phyloP scores from a whole-genome alignment of 2,888 invertebrate genomes.

The Andrena haemorrhoa region DNA sequence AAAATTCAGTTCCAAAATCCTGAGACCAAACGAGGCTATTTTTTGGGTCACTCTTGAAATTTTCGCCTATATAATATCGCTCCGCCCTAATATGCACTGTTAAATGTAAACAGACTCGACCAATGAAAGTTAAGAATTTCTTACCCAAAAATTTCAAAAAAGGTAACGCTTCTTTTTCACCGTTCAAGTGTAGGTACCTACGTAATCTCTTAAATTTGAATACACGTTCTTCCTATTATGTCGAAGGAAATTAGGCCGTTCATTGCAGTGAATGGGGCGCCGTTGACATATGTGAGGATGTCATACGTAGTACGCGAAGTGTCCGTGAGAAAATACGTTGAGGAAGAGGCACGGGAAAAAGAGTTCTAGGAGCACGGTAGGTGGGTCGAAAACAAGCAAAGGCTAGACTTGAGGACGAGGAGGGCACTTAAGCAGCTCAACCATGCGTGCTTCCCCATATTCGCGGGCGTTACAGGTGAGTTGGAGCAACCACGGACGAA shows the following conservation, averaged over 20 bases:
- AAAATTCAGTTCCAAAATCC: too few relatives aligned
- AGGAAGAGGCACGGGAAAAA: slow-evolving; percentile 30
- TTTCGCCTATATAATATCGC: too few relatives aligned
- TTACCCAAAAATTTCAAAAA: too few relatives aligned
- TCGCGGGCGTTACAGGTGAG: slow-evolving; percentile 76
- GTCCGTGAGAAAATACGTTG: slow-evolving; percentile 74
- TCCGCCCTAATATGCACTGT: too few relatives aligned
- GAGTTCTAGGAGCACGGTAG: slow-evolving; percentile 52
- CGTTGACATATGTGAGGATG: slow-evolving; percentile 54
- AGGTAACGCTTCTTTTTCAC: too few relatives aligned
- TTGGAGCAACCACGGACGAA: slow-evolving; percentile 62
- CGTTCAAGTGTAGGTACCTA: too few relatives aligned
- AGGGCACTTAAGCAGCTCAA: slow-evolving; percentile 77
- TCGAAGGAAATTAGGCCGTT: slow-evolving; percentile 30
- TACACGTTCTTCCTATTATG: slow-evolving; percentile 2
- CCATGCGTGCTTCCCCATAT: slow-evolving; percentile 82
- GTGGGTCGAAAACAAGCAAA: slow-evolving; percentile 63
- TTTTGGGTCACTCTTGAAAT: too few relatives aligned
- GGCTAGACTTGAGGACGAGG: slow-evolving; percentile 71
- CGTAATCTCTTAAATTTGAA: background rate
- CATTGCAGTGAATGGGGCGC: slow-evolving; percentile 22
- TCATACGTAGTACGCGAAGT: slow-evolving; percentile 41
- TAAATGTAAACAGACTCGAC: too few relatives aligned
- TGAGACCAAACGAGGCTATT: too few relatives aligned
- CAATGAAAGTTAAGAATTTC: too few relatives aligned